Evolutionary conservation across 2,888 invertebrate species (phyloP).

Genomic region (Thymelicus acteon): DNA sequence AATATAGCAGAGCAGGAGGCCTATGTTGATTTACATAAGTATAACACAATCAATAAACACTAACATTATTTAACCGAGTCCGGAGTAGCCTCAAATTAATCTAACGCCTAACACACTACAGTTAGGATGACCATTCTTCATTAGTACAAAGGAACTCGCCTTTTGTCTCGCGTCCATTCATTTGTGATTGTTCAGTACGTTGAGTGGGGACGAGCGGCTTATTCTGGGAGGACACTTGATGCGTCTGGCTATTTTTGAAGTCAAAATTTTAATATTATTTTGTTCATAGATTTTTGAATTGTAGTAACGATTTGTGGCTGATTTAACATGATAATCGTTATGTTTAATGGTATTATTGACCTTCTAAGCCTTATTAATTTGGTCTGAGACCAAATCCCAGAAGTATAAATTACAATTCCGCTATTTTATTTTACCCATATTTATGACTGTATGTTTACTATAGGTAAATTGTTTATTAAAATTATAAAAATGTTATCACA

Average conservation of each 20-base stretch:
- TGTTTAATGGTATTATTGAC: too few relatives aligned
- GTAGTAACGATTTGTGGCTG: too few relatives aligned
- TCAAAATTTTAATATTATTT: too few relatives aligned
- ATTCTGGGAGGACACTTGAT: constrained; percentile 52
- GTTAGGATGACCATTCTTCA: constrained; percentile 82
- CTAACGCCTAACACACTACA: constrained; percentile 68
- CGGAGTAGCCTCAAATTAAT: constrained; percentile 65
- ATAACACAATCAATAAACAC: constrained; percentile 33
- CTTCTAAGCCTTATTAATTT: too few relatives aligned
- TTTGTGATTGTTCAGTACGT: constrained; percentile 77
- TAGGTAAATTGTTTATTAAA: too few relatives aligned
- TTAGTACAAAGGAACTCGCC: constrained; percentile 78
- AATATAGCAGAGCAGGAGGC: neutral
- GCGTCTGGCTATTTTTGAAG: neutral
- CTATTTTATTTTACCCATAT: too few relatives aligned
- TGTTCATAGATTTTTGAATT: too few relatives aligned
- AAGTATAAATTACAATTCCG: too few relatives aligned
- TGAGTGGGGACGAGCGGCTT: constrained; percentile 57
- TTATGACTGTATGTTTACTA: too few relatives aligned
- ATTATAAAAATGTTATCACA: too few relatives aligned
- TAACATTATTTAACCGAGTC: constrained; percentile 40
- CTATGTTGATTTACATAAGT: constrained; percentile 2
- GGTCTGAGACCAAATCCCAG: too few relatives aligned
- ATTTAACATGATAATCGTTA: too few relatives aligned
- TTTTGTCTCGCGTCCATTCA: constrained; percentile 80